Base-by-base conservation (phyloP, 64 coral and sea anemone species). In the Platygyra sinensis region DNA sequence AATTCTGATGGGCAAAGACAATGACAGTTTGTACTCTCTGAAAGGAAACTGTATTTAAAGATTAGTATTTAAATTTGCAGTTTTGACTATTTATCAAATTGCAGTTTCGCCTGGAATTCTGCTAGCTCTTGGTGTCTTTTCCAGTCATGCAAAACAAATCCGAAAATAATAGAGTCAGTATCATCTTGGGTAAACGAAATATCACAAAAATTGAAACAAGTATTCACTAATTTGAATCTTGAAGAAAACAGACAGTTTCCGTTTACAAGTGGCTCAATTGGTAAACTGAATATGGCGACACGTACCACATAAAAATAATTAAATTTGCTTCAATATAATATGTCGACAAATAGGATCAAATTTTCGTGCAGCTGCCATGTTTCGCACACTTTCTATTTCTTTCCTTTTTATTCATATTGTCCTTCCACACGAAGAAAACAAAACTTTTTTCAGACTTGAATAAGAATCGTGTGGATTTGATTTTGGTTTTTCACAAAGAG, bases 261-360 rank as follows among this genome's bases (percentile, higher is more conserved):
- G 81, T 71, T 71, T 85, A 33, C n/a, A 85, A 85, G 62, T 71
- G 61, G 63, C 13, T 85, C 61, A 22, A 85, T 85, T 85, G 81
- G 32, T 30, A 79, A 85, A 46, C 42, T 46, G 42, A 85, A 76
- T 39, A 62, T 77, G 64, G 62, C 54, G 75, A 81, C 80, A 77
- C 87, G 86, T 89, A 89, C 82, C 36, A 74, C 72, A 67, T 60
- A 89, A 89, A 94, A 94, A 94, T 81, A 91, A 92, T 95, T 95
- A 84, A 95, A 92, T 95, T 88, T 76, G 27, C 79, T 94, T 46
- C 88, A 97, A 93, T 81, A 79, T 71, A 90, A 90, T 94, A 76
- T 88, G 42, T 46, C 59, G 80, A 88, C 88, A 88, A 89, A 97
- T 87, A 36, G 69, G 80, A 82, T 89, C 60, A 86, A 74, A 63